Percentiles rank a stretch among this genome's conserved stretches.
Evolutionary conservation across 2,888 invertebrate genomes (phyloP).

Genomic region (Dasypolia templi): DNA sequence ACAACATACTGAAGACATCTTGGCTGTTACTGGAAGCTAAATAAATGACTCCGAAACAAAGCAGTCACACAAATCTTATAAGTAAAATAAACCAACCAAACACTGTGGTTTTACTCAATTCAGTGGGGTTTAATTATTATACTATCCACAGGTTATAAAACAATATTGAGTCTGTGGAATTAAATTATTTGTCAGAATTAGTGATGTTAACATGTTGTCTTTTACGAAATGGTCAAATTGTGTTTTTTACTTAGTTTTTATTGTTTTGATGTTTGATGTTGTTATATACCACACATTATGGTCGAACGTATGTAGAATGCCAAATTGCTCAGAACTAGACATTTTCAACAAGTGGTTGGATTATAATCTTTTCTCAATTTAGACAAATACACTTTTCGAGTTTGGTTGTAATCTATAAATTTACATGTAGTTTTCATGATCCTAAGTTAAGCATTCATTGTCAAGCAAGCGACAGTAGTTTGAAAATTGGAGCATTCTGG

Average conservation of each 20-base stretch:
- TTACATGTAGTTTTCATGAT: neutral
- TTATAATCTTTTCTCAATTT: neutral
- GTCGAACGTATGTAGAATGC: no score
- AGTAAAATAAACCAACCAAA: slow-evolving; percentile 78
- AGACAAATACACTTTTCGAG: neutral
- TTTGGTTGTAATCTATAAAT: neutral
- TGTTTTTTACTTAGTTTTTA: neutral
- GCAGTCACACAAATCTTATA: slow-evolving; percentile 78
- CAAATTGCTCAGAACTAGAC: no score
- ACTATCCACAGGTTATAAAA: slow-evolving; percentile 60
- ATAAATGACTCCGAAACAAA: slow-evolving; percentile 74
- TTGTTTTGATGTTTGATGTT: no score
- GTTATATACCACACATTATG: no score
- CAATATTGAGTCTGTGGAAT: slow-evolving; percentile 21
- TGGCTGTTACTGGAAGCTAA: slow-evolving; percentile 71
- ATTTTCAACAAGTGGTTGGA: no score
- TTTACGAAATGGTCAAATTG: neutral
- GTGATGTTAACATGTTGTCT: slow-evolving; percentile 25
- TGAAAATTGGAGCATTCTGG: neutral
- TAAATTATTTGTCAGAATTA: slow-evolving; percentile 41
- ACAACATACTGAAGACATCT: slow-evolving; percentile 97
- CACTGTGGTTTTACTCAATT: slow-evolving; percentile 70
- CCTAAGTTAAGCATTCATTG: neutral
- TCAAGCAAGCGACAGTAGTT: neutral
- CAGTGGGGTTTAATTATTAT: slow-evolving; percentile 67